These are phyloP conservation scores for Typhlichthys subterraneus DNA, from an alignment of 2,797 vertebrate genomes.

Conservation along the genomic window DNA sequence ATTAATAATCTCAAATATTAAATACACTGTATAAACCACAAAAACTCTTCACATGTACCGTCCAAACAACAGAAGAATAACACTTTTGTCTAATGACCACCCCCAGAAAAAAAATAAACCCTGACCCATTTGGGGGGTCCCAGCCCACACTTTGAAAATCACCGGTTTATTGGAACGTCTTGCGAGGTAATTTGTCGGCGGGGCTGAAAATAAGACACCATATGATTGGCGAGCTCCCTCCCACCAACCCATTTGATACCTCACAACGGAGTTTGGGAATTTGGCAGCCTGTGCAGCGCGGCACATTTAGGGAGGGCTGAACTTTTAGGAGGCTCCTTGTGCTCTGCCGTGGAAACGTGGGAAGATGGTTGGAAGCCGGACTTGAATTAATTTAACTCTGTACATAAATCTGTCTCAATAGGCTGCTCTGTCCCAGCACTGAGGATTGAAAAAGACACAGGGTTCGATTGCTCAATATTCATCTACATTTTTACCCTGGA, in stretches of 20 bases:
- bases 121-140: too few relatives aligned
- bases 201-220: constrained; percentile 80
- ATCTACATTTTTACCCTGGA: constrained; percentile 97
- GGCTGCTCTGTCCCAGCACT: constrained; percentile 88
- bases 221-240: constrained; percentile 62
- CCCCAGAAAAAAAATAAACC: too few relatives aligned
- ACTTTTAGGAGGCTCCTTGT: constrained; percentile 85
- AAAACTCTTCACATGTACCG: too few relatives aligned
- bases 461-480: constrained; percentile 98
- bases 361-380: constrained; percentile 86
- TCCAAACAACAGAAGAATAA: too few relatives aligned
- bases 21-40: too few relatives aligned
- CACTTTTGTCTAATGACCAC: too few relatives aligned
- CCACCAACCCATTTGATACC: constrained; percentile 82
- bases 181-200: constrained; percentile 83
- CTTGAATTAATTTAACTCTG: constrained; percentile 92
- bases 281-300: constrained; percentile 85
- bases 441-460: constrained; percentile 88
- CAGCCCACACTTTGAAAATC: too few relatives aligned
- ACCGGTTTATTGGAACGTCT: constrained; percentile 80
- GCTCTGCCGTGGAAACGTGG: constrained; percentile 88
- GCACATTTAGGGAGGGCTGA: constrained; percentile 85
- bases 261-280: constrained; percentile 85
- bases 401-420: constrained; percentile 93
- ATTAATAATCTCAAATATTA: too few relatives aligned